Evolutionary conservation across 2,797 vertebrate species (phyloP), one percentile per base, ranked within the genome.

Genomic region (Melopsittacus undulatus): DNA sequence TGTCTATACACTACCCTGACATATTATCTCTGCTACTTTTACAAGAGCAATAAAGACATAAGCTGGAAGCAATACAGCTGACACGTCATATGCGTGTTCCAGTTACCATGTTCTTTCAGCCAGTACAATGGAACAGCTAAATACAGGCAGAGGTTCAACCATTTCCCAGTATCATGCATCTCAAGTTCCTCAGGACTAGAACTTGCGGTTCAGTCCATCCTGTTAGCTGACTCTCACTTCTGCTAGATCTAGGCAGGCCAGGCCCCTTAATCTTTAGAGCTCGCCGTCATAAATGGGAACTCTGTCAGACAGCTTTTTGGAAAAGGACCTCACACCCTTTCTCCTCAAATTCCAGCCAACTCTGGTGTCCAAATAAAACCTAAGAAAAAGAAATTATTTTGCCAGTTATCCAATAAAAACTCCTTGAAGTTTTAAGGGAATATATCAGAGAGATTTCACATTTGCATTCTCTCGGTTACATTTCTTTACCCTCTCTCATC

Each of bases 331-430:
- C 74, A 68, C 26, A 84, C 3, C 12, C 42, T 69, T 72, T 46
- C 11, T 15, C 26, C 18, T 6, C 30, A 90, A 8, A 94, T 87
- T 92, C 70, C 48, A 84, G 51, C 38, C 70, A 52, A 69, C 2
- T 3, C 4, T 77, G 59, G 17, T 59, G 26, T 94, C 80, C 89
- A 96, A 94, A 91, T 77, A 92, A 87, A 91, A 77, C 59, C 70
- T 52, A 69, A 85, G 61, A 70, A 90, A 91, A 76, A 56, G 3
- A 89, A 92, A 84, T 62, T 29, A 57, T 61, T 90, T 92, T 87
- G 8, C 72, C 70, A 66, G 26, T 17, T 79, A 75, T 48, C 70
- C 70, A 89, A 68, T 72, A 89, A 94, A 94, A 94, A 61, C 63
- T 46, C 20, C 46, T 67, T 56, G 51, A 87, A 68, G 19, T 23